Conservation (phyloP, 2,113 vertebrate species). For the Marmota flaviventris region DNA sequence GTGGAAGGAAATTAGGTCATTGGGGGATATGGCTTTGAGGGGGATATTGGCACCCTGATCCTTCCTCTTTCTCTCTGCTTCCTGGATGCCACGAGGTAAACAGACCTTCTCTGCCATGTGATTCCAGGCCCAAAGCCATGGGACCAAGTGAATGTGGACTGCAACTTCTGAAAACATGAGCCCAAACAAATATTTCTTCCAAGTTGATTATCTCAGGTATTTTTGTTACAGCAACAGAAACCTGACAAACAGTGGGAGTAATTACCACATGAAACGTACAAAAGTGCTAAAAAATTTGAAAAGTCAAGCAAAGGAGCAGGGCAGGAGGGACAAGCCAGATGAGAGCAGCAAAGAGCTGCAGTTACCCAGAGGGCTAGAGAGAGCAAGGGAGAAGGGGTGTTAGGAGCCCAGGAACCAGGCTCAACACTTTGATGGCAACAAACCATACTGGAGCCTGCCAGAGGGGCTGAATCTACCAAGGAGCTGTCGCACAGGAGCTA, state of each 20-base stretch:
- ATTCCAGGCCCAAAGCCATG: background rate
- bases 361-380: background rate
- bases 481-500: background rate
- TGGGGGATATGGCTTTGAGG: background rate
- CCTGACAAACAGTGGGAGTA: background rate
- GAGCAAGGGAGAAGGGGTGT: background rate
- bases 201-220: background rate
- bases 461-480: background rate
- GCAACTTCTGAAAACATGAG: background rate
- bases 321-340: background rate
- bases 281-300: background rate
- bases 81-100: background rate
- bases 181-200: background rate
- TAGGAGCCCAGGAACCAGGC: background rate
- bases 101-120: background rate
- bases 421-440: rapidly evolving
- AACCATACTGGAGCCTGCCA: too few species aligned
- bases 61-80: background rate
- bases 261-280: background rate
- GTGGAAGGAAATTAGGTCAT: background rate
- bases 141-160: background rate
- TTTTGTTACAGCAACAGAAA: background rate
- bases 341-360: background rate
- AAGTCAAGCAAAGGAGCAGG: background rate
- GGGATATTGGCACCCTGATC: background rate